These are phyloP conservation scores for Acronicta psi DNA, from an alignment of 2,888 invertebrate species.

Conservation along the genomic window DNA sequence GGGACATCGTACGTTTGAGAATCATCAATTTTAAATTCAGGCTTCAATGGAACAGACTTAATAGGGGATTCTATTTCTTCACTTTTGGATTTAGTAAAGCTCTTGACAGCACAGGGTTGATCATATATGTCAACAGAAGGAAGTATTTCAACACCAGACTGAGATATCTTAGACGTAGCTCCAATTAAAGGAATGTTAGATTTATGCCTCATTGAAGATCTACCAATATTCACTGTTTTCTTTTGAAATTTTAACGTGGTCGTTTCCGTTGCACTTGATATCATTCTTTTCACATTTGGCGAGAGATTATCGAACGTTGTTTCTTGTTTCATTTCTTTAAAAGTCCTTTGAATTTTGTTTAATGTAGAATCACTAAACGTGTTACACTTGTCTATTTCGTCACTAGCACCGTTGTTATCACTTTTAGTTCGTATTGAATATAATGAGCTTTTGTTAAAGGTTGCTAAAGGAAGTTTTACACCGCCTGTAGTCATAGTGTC, in stretches of 20 bases:
- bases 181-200: conserved; percentile 86
- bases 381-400: conserved; percentile 69
- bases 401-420: conserved; percentile 79
- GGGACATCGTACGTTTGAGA: conserved; percentile 83
- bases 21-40: conserved; percentile 78
- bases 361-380: conserved; percentile 72
- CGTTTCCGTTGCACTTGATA: conserved; percentile 87
- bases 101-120: conserved; percentile 73
- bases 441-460: conserved; percentile 81
- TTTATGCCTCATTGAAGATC: conserved; percentile 77
- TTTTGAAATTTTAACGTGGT: conserved; percentile 82
- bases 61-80: conserved; percentile 66
- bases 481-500: conserved; percentile 78
- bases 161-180: conserved; percentile 86
- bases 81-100: conserved; percentile 60
- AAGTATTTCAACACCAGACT: conserved; percentile 83
- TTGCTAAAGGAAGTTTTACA: conserved; percentile 80
- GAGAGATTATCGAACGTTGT: conserved; percentile 88
- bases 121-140: conserved; percentile 86
- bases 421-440: conserved; percentile 82
- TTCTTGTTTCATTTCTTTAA: conserved; percentile 75
- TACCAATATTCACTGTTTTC: conserved; percentile 72
- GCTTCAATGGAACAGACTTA: conserved; percentile 62
- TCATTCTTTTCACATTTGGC: conserved; percentile 90
- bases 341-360: conserved; percentile 74